Evolutionary conservation across 1,140 invertebrate species (phyloP), one percentile per base, ranked within the genome.

Genomic region (Pseudomyrmex sp.): DNA sequence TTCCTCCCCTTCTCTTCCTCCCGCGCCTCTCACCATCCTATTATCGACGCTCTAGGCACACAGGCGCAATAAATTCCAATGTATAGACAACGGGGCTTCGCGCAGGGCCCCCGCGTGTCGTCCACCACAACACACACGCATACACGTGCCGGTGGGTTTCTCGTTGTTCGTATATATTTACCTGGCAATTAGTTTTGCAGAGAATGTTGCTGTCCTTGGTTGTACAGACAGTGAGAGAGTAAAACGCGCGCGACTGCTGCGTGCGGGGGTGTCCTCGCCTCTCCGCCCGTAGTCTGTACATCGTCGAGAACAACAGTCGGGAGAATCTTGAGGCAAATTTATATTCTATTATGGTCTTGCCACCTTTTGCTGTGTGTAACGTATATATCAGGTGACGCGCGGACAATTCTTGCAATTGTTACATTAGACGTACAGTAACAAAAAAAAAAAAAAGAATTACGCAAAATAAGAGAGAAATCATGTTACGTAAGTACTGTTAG

Each of bases 171-270:
- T 91, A 92, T 93, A 93, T 90, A 92, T 92, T 93, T 93, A 92
- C 75, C 88, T 91, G 92, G 92, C 93, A 93, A 93, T 93, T 93
- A 93, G 92, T 93, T 93, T 93, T 80, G 86, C 86, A 83, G 93
- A 93, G 93, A 93, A 93, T 93, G 93, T 93, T 92, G 93, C 91
- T 92, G 93, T 92, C 93, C 93, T 93, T 93, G 93, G 89, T 91
- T 66, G 72, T 82, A 90, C 86, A 89, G 83, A 89, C 66, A 59
- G 66, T 70, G 66, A 44, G 54, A 70, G 66, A 65, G 76, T 48
- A 44, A 80, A 61, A 85, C 89, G 88, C 90, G 88, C 83, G 90
- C 88, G 85, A 23, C 59, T 20, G 62, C 73, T 48, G 85, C 62
- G 83, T 82, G 87, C 85, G 86, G 88, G 88, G 88, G 88, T 90